Conservation (phyloP, 2,888 invertebrate species). For the Parascotia fuliginaria region DNA sequence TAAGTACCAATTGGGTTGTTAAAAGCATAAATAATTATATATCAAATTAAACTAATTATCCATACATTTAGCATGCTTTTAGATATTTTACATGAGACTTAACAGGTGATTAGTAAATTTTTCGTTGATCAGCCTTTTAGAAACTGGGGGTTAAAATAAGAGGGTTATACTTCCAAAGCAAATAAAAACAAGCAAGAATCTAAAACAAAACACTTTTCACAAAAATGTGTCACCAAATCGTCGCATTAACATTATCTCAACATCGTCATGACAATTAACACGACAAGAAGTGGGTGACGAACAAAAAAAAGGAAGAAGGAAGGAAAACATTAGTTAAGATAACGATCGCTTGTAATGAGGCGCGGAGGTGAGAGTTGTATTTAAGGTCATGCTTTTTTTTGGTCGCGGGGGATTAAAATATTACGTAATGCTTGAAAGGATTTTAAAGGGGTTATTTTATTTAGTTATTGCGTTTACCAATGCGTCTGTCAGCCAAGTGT, state of each 20-base stretch:
- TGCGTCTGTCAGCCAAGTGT: too few species aligned
- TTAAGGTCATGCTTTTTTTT: conserved; percentile 8
- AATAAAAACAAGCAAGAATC: neutral
- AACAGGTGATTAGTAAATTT: too few species aligned
- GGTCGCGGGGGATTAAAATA: neutral
- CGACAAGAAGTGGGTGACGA: conserved; percentile 26
- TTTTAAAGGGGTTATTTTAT: too few species aligned
- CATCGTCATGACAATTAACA: conserved; percentile 42
- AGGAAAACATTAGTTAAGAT: conserved; percentile 41
- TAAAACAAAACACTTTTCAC: neutral
- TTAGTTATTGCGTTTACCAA: too few species aligned
- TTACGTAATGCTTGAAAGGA: too few species aligned
- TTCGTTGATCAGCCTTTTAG: too few species aligned
- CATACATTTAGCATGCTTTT: too few species aligned
- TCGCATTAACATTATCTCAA: conserved; percentile 38
- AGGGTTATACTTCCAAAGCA: neutral
- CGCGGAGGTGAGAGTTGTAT: conserved; percentile 11
- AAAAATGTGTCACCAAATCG: conserved; percentile 26
- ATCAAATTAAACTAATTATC: too few species aligned
- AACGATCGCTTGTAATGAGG: conserved; percentile 42
- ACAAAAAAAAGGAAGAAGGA: conserved; percentile 31
- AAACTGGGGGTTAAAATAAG: too few species aligned
- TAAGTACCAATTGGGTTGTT: too few species aligned
- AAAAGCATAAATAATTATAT: too few species aligned
- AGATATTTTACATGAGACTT: too few species aligned